Base-by-base conservation (phyloP, 2,888 invertebrate species). In the Calameuta filiformis region DNA sequence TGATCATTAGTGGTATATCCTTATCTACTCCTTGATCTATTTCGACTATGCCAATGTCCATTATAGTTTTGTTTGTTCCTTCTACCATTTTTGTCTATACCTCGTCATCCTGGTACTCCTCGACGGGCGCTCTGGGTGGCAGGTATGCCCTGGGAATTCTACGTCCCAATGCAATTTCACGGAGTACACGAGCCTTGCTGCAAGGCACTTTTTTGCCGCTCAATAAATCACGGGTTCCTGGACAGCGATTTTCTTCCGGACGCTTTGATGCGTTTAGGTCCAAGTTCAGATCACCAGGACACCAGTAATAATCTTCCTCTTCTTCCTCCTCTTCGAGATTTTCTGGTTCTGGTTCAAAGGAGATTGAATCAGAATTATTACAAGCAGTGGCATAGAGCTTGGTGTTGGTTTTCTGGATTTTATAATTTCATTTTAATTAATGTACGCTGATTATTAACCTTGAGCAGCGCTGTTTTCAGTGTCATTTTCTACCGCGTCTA, bases 91-190 rank as follows among this genome's bases (percentile, higher is more conserved):
- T 1, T 23, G 56, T 9, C 56, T 9, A 2, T 56, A 23, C 56
- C 56, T 56, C 56, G 23, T 56, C 56, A 3, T 23, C 23, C 56
- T 56, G 9, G 23, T 56, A 23, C 56, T 56, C 56, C 56, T 56
- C 56, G 56, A 23, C 23, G 56, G 56, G 56, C 2, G 9, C 56
- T 23, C 23, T 56, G 56, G 9, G 56, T 37, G 23, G 75, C 56
- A 11, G 35, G 37, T 69, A n/a, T 3, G 4, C 31, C 76, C 34
- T 73, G 23, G 34, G 35, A 6, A 76, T 76, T 73, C 33, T 76
- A 23, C 76, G 31, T 12, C 76, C 76, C 73, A 76, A 35, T 35
- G 76, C 76, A 30, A 76, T 73, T 73, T 76, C 76, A 37, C 76
- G 23, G 9, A 76, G 73, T 2, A 71, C 71, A 12, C 34, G 73